Conservation (phyloP, 2,888 invertebrate genomes). For the Drosophila lutescens region DNA sequence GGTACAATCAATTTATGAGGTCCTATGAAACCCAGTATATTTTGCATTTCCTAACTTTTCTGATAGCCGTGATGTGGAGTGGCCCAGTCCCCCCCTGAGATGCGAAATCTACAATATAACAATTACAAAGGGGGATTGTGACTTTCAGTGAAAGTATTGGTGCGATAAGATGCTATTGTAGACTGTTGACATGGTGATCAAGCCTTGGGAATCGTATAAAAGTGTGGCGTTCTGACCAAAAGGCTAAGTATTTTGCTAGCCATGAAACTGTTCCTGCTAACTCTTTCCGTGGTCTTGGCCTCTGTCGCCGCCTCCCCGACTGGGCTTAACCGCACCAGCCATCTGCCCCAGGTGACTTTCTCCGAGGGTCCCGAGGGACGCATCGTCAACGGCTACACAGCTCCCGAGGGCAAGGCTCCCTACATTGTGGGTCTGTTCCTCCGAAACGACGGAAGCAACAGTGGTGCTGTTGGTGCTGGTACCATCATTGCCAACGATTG, state of each 20-base stretch:
- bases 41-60: neutral
- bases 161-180: neutral
- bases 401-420: constrained; percentile 57
- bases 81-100: neutral
- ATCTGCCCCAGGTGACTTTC: constrained; percentile 19
- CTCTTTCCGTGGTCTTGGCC: constrained; percentile 20
- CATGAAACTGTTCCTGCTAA: constrained; percentile 28
- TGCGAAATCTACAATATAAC: neutral
- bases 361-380: constrained; percentile 12
- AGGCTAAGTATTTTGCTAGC: constrained; percentile 1
- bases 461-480: constrained; percentile 40
- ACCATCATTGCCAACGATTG: constrained; percentile 35
- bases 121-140: neutral
- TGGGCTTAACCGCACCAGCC: constrained; percentile 11
- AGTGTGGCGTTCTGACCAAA: neutral
- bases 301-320: constrained; percentile 26
- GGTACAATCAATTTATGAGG: neutral
- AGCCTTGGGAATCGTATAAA: constrained; percentile 5
- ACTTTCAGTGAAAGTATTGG: neutral
- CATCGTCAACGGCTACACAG: constrained; percentile 61
- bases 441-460: constrained; percentile 34
- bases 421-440: constrained; percentile 66
- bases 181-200: neutral
- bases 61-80: neutral
- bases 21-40: neutral